These are phyloP conservation scores for Microhierax caerulescens DNA, from an alignment of 2,797 vertebrate genomes.

Conservation along the genomic window DNA sequence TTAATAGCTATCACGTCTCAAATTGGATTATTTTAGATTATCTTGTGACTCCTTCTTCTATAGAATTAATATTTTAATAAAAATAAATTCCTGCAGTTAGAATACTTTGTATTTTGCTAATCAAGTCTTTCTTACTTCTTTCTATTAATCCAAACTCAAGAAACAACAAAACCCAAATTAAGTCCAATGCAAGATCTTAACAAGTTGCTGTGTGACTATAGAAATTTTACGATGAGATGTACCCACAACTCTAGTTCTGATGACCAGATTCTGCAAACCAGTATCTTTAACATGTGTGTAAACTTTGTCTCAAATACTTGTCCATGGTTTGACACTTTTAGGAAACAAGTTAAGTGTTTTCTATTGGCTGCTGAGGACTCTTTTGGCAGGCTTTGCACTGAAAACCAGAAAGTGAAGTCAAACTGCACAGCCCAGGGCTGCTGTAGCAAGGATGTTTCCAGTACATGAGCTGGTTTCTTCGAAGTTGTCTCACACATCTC, in stretches of 20 bases:
- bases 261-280: background rate
- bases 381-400: background rate
- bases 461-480: background rate
- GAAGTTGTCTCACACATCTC: background rate
- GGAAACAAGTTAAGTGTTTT: background rate
- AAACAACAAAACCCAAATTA: background rate
- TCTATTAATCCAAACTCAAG: background rate
- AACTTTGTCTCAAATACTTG: background rate
- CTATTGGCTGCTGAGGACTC: background rate
- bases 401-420: background rate
- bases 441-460: background rate
- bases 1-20: background rate
- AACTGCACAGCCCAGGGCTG: background rate
- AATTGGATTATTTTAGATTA: background rate
- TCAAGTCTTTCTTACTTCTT: background rate
- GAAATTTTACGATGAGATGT: background rate
- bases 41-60: background rate
- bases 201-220: background rate
- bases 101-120: background rate
- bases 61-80: background rate
- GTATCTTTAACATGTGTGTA: background rate
- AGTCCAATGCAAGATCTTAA: background rate
- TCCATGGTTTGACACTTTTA: background rate
- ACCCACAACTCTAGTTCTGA: background rate
- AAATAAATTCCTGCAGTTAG: background rate